Percentiles rank a stretch among this genome's conserved stretches.
phyloP scores from a whole-genome alignment of 1,140 invertebrate genomes.

The Brachionus rotundiformis region DNA sequence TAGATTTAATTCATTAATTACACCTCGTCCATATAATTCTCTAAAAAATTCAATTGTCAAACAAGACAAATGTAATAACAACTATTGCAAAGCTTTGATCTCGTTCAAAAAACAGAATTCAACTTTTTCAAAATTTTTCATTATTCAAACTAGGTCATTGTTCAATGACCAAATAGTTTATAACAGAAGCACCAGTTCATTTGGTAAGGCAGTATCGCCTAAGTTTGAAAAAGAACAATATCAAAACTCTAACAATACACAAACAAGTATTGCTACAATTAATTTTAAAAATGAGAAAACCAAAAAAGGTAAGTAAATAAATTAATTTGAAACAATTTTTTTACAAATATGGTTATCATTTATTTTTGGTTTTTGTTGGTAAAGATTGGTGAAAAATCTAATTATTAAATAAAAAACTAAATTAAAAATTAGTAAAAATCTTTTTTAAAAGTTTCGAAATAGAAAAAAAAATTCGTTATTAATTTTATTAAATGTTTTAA shows the following conservation, averaged over 20 bases:
- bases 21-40: constrained; percentile 6
- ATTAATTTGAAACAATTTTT: too few species aligned
- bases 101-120: constrained; percentile 27
- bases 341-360: too few species aligned
- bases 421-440: too few species aligned
- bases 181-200: background rate
- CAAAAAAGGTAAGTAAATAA: constrained; percentile 20
- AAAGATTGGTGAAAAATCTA: too few species aligned
- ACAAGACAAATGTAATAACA: constrained; percentile 4
- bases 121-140: constrained; percentile 28
- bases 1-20: constrained; percentile 4
- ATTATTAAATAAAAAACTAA: too few species aligned
- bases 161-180: constrained; percentile 11
- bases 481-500: background rate
- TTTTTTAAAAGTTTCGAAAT: too few species aligned
- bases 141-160: background rate
- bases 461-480: too few species aligned
- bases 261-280: background rate
- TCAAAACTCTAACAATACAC: background rate
- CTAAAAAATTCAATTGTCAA: background rate
- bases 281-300: constrained; percentile 6
- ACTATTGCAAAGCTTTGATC: constrained; percentile 9
- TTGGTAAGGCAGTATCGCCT: background rate
- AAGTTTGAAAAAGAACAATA: background rate
- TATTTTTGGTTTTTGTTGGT: too few species aligned